Evolutionary conservation across 2,797 vertebrate genomes (phyloP).

Genomic region (Protosalanx chinensis): DNA sequence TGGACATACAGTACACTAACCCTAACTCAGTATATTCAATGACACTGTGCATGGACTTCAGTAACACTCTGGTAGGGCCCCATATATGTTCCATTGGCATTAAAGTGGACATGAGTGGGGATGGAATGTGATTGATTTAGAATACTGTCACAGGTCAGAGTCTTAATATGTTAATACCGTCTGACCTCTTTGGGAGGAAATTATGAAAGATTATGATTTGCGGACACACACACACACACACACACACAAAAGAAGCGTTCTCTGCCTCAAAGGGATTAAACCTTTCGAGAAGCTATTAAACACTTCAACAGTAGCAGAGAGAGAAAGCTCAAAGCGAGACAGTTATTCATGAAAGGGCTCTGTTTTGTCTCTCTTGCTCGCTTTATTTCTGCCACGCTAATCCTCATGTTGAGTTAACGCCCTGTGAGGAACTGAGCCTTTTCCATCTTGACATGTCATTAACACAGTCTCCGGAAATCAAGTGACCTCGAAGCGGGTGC

Average conservation of each 20-base stretch:
- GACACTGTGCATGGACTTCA: too few species aligned
- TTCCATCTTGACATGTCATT: conserved; percentile 18
- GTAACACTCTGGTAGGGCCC: too few species aligned
- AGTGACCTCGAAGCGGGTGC: not conserved
- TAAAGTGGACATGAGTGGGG: conserved; percentile 8
- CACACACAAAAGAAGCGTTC: conserved; percentile 23
- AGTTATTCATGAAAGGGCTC: conserved; percentile 36
- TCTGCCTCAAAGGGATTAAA: conserved; percentile 51
- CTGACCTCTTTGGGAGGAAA: conserved; percentile 35
- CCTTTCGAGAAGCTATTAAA: conserved; percentile 51
- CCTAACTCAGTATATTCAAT: too few species aligned
- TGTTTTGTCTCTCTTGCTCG: conserved; percentile 12
- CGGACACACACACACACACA: not conserved
- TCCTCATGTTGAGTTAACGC: conserved; percentile 36
- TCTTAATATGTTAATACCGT: conserved; percentile 42
- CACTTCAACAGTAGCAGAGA: conserved; percentile 29
- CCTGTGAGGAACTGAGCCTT: conserved; percentile 28
- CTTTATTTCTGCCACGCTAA: conserved; percentile 39
- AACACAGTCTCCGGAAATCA: conserved; percentile 18
- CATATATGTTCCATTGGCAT: not conserved
- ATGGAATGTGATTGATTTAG: conserved; percentile 36
- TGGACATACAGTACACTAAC: too few species aligned
- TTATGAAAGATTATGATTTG: conserved; percentile 40
- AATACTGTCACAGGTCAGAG: conserved; percentile 47
- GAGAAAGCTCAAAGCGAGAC: conserved; percentile 28